Conservation (phyloP, 2,797 vertebrate species). For the Geotrypetes seraphini region DNA sequence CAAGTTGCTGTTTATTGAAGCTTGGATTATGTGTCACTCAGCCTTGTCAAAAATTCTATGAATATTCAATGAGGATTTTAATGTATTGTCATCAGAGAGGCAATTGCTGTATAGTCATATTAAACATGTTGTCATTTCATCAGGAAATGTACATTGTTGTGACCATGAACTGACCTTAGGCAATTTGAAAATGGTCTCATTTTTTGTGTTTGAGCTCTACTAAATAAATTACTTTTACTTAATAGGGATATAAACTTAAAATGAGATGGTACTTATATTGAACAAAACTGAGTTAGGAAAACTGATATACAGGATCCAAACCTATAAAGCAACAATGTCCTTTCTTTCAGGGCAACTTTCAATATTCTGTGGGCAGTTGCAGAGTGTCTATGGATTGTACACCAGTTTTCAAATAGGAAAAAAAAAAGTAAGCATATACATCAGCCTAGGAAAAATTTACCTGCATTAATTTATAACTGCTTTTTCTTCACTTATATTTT, state of each 20-base stretch:
- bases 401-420: no score
- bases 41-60: conserved; percentile 55
- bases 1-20: conserved; percentile 4
- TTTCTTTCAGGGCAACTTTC: no score
- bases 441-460: no score
- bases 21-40: conserved; percentile 41
- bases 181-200: conserved; percentile 29
- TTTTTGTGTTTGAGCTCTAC: conserved; percentile 27
- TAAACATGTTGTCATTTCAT: conserved; percentile 48
- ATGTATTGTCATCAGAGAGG: conserved; percentile 53
- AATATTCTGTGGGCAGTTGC: no score
- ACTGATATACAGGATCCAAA: conserved; percentile 11
- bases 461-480: no score
- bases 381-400: no score
- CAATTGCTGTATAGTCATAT: conserved; percentile 47
- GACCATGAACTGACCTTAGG: conserved; percentile 55
- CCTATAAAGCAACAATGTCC: no score
- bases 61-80: conserved; percentile 61
- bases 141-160: conserved; percentile 51
- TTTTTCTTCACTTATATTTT: no score
- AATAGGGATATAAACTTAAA: conserved; percentile 30
- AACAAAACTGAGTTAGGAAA: conserved; percentile 19
- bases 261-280: conserved; percentile 6
- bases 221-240: conserved; percentile 39
- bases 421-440: no score